phyloP scores from a whole-genome alignment of 2,797 vertebrate species.

The Melanotaenia parkinsoni region DNA sequence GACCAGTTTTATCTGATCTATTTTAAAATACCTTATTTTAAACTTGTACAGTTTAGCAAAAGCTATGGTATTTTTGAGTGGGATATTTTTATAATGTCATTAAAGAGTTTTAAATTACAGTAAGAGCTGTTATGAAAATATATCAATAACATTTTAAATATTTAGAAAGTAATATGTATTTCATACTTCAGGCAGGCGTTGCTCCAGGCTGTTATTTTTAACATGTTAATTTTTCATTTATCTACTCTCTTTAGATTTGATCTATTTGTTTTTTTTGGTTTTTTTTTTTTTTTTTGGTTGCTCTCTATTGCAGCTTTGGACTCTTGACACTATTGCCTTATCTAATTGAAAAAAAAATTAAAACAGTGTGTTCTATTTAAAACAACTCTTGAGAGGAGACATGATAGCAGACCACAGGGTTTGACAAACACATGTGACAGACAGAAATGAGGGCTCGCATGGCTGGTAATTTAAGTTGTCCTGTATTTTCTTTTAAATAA shows the following conservation, averaged over 20 bases:
- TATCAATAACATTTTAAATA: slow-evolving; percentile 14
- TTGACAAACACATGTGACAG: slow-evolving; percentile 58
- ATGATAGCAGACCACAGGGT: slow-evolving; percentile 56
- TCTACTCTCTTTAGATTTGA: slow-evolving; percentile 25
- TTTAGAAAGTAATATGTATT: slow-evolving; percentile 14
- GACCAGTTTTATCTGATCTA: slow-evolving; percentile 8
- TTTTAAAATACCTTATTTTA: slow-evolving; percentile 37
- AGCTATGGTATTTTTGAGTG: slow-evolving; percentile 27
- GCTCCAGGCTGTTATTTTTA: slow-evolving; percentile 48
- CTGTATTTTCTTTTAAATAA: slow-evolving; percentile 69
- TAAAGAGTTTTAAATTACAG: slow-evolving; percentile 29
- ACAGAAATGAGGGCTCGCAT: slow-evolving; percentile 46
- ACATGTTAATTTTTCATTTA: slow-evolving; percentile 26
- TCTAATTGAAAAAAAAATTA: slow-evolving; percentile 19
- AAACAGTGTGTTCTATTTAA: slow-evolving; percentile 38
- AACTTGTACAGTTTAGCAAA: slow-evolving; percentile 28
- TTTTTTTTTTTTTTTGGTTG: not conserved
- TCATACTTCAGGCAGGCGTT: slow-evolving; percentile 32
- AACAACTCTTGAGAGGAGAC: slow-evolving; percentile 36
- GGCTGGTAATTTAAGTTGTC: slow-evolving; percentile 66
- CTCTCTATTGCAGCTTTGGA: slow-evolving; percentile 14
- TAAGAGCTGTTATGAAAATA: not conserved
- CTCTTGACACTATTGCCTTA: slow-evolving; percentile 15
- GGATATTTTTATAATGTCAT: slow-evolving; percentile 29
- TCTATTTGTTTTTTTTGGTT: slow-evolving; percentile 7